Evolutionary conservation across 2,797 vertebrate genomes (phyloP), one percentile per base, ranked within the genome.

Genomic region (Galaxias olidus): DNA sequence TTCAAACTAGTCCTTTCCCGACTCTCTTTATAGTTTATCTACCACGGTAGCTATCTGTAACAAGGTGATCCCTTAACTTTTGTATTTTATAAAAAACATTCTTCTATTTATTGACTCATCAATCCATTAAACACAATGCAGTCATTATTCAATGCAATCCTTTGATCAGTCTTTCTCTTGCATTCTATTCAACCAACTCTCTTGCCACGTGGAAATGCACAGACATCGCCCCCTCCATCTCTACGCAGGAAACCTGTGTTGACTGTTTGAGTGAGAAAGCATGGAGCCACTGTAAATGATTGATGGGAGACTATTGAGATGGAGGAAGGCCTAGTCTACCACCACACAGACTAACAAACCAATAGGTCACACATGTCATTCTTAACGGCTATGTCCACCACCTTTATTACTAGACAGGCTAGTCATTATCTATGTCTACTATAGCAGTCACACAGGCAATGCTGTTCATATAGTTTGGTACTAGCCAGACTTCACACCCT

Each of bases 341-440:
- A 72, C 46, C 76, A 83, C 74, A 30, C 30, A 30, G 30, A 30
- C 30, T 3, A 30, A 30, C 30, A 30, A 30, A 30, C 3, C 30
- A 30, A 74, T 75, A 79, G 76, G 83, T 74, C 73, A 80, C 83
- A 88, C 73, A 68, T 88, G 85, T 50, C 55, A 85, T 90, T 86
- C 77, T 59, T 73, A 42, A 72, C 54, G 46, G 75, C 68, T 78
- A 68, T 71, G n/a, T n/a, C n/a, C n/a, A 64, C 69, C 77, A 83
- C 79, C 76, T 85, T 84, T 77, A 84, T 69, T 79, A 61, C 45
- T 68, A 14, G 63, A 78, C 52, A 15, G 61, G 17, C 19, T 40
- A 42, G 49, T 43, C 7, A 41, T 43, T 40, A 43, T 65, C 64
- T 52, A 45, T 44, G 30, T 45, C 48, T 20, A 60, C 20, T 50